Conservation (phyloP, 2,888 invertebrate species). For the Drosophila fungiperda region DNA sequence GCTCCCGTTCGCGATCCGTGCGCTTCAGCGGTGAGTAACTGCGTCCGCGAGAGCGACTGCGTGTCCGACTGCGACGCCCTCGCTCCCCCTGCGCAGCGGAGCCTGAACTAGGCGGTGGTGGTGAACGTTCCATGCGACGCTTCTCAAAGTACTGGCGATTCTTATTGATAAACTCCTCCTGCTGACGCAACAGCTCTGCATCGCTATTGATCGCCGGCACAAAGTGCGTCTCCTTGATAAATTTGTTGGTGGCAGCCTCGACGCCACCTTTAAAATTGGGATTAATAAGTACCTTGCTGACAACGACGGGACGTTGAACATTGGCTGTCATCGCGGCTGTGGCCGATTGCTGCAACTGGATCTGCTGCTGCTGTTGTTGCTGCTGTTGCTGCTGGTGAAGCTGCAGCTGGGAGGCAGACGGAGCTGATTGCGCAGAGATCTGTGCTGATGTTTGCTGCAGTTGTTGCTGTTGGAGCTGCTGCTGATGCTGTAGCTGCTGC, state of each 20-base stretch:
- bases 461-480: constrained; percentile 3
- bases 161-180: constrained; percentile 85
- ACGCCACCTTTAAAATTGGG: constrained; percentile 85
- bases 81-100: constrained; percentile 35
- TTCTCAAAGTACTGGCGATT: constrained; percentile 85
- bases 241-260: constrained; percentile 85
- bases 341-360: constrained; percentile 9
- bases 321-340: neutral
- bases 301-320: constrained; percentile 63
- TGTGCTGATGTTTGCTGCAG: constrained; percentile 23
- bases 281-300: constrained; percentile 83
- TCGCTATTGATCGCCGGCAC: constrained; percentile 84
- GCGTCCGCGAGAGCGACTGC: constrained; percentile 83
- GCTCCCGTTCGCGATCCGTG: constrained; percentile 66
- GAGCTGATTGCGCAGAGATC: neutral
- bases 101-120: constrained; percentile 62
- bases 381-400: constrained; percentile 10
- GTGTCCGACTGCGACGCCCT: constrained; percentile 75
- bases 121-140: constrained; percentile 83
- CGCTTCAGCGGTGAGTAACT: constrained; percentile 83
- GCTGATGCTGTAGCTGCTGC: constrained; percentile 8
- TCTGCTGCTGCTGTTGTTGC: constrained; percentile 24
- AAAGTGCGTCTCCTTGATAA: constrained; percentile 85
- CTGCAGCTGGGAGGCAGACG: neutral
- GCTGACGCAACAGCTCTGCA: constrained; percentile 84